These are phyloP conservation scores for Mus pahari DNA, from an alignment of 2,113 vertebrate genomes.

Conservation along the genomic window DNA sequence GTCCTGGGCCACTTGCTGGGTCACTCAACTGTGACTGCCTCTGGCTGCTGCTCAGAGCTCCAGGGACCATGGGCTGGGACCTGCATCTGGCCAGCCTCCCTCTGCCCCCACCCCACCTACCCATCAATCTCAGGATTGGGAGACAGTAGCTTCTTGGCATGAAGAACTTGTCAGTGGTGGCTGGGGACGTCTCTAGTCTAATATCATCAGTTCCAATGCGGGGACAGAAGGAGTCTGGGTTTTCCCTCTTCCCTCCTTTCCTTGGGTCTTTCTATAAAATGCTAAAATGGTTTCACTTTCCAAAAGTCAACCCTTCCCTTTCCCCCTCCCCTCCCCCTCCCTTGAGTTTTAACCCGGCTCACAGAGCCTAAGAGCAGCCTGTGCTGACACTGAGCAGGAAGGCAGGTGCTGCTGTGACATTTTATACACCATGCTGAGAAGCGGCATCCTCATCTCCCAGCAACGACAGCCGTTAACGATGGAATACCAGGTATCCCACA, in stretches of 20 bases:
- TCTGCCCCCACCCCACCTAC: too few relatives aligned
- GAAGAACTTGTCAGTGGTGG: background rate
- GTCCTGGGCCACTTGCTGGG: background rate
- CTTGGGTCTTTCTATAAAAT: slow-evolving; percentile 55
- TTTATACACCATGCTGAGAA: slow-evolving; percentile 38
- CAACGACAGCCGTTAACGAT: slow-evolving; percentile 7
- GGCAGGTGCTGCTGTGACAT: background rate
- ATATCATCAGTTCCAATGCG: slow-evolving; percentile 52
- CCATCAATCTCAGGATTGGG: background rate
- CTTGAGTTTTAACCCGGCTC: slow-evolving; percentile 78
- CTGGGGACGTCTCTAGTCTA: background rate
- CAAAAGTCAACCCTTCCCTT: slow-evolving; percentile 58
- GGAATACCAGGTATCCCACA: slow-evolving; percentile 33
- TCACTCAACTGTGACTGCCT: background rate
- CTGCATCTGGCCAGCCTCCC: background rate
- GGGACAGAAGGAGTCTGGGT: slow-evolving; percentile 77
- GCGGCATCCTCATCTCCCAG: slow-evolving; percentile 29
- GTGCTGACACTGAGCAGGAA: slow-evolving; percentile 40
- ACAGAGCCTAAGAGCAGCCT: slow-evolving; percentile 71
- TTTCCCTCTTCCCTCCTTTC: slow-evolving; percentile 70
- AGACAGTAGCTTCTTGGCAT: background rate
- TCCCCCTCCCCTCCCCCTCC: background rate
- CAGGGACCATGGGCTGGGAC: background rate
- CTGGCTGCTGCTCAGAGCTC: background rate
- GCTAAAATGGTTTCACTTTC: slow-evolving; percentile 59